Evolutionary conservation across 2,888 invertebrate species (phyloP).

Genomic region (Drosophila dives): DNA sequence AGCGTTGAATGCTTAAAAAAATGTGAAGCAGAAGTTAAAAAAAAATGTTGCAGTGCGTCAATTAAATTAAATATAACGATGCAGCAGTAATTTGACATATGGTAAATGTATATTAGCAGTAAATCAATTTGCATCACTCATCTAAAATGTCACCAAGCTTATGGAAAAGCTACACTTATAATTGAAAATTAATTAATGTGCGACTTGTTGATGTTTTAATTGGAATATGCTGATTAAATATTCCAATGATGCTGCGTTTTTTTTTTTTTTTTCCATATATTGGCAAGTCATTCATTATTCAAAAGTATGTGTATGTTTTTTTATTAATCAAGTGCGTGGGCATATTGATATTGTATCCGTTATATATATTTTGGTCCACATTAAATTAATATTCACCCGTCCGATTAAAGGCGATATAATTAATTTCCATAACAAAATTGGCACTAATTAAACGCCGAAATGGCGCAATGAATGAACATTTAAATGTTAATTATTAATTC

Average conservation of each 20-base stretch:
- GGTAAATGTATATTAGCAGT: neutral
- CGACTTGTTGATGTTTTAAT: slow-evolving; percentile 30
- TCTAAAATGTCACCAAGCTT: neutral
- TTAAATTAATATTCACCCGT: slow-evolving; percentile 52
- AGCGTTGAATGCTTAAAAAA: slow-evolving; percentile 22
- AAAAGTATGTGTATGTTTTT: slow-evolving; percentile 21
- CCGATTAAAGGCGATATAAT: slow-evolving; percentile 52
- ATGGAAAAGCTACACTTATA: neutral
- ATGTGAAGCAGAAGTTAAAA: neutral
- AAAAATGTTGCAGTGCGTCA: neutral
- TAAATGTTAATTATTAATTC: slow-evolving; percentile 67
- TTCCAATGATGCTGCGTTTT: slow-evolving; percentile 11
- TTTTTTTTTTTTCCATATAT: too few species aligned
- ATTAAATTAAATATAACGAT: slow-evolving; percentile 1
- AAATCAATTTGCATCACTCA: slow-evolving; percentile 1
- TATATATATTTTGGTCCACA: slow-evolving; percentile 14
- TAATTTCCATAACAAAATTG: slow-evolving; percentile 66
- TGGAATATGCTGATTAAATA: slow-evolving; percentile 17
- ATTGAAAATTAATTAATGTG: slow-evolving; percentile 19
- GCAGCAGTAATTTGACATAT: neutral
- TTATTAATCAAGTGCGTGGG: slow-evolving; percentile 64
- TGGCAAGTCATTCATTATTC: slow-evolving; percentile 28
- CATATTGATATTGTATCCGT: slow-evolving; percentile 67
- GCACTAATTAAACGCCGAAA: slow-evolving; percentile 63
- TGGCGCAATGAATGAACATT: slow-evolving; percentile 50